Conservation (phyloP, 2,797 vertebrate species). For the Acanthornis magna region DNA sequence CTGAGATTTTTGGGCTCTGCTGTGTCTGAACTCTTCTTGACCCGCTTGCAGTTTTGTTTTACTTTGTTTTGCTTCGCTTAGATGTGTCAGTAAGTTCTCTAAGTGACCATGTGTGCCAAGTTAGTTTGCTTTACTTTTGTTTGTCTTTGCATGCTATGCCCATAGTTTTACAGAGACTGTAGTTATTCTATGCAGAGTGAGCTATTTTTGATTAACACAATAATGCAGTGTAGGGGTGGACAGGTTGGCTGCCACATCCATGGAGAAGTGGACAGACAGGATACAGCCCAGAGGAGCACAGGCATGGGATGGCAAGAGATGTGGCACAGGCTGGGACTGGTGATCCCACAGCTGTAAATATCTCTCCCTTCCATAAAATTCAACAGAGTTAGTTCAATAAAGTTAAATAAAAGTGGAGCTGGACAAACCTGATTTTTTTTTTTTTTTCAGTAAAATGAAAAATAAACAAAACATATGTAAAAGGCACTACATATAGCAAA, state of each 20-base stretch:
- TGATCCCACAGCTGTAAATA: neutral
- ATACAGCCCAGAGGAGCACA: neutral
- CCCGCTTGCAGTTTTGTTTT: neutral
- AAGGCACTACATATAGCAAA: neutral
- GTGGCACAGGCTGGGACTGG: neutral
- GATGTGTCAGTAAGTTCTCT: neutral
- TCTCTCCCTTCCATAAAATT: neutral
- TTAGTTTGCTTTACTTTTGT: neutral
- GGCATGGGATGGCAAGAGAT: neutral
- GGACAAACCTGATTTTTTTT: neutral
- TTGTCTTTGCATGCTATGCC: neutral
- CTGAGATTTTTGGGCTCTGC: neutral
- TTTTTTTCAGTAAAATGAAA: neutral
- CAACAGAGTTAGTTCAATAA: neutral
- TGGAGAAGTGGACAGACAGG: neutral
- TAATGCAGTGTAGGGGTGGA: neutral
- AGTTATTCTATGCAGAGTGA: neutral
- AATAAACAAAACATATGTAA: neutral
- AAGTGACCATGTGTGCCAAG: rapidly evolving
- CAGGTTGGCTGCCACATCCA: neutral
- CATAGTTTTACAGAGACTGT: neutral
- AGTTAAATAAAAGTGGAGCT: neutral
- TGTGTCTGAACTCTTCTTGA: neutral
- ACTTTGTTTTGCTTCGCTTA: neutral
- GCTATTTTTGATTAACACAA: neutral